Conservation (phyloP, 2,888 invertebrate genomes). For the Apodemia hepburni region DNA sequence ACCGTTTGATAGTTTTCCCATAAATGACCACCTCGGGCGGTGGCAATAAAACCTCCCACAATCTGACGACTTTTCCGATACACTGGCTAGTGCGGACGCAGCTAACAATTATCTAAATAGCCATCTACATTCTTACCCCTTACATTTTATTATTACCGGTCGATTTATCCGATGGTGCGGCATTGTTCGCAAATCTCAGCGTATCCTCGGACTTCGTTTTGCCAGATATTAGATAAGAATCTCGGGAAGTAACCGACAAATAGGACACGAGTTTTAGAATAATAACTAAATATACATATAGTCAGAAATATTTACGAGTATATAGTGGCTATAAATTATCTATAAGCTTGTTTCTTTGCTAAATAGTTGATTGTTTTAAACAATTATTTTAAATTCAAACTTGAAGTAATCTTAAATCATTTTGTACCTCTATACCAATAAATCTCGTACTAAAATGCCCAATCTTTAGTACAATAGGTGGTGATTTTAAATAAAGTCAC, state of each 20-base stretch:
- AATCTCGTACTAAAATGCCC: conserved; percentile 27
- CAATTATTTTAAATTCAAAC: background rate
- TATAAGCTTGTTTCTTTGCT: background rate
- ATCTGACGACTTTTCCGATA: conserved; percentile 73
- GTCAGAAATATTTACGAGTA: too few species aligned
- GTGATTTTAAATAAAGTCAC: conserved; percentile 68
- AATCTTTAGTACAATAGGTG: conserved; percentile 54
- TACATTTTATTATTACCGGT: conserved; percentile 80
- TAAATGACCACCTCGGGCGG: conserved; percentile 70
- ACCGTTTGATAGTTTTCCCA: conserved; percentile 70
- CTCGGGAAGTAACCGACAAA: conserved; percentile 56
- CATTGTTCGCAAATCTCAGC: conserved; percentile 68
- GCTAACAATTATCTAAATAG: conserved; percentile 81
- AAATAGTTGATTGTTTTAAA: background rate
- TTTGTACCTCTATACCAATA: conserved; percentile 20
- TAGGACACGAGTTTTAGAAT: conserved; percentile 43
- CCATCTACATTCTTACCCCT: conserved; percentile 81
- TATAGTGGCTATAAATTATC: too few species aligned
- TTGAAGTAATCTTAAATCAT: background rate
- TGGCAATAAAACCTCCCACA: conserved; percentile 62
- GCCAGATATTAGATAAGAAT: conserved; percentile 69
- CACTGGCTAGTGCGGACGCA: conserved; percentile 65
- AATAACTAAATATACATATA: background rate
- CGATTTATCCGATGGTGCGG: conserved; percentile 68
- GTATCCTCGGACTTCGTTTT: conserved; percentile 58